A percentile compares a stretch with the other conserved stretches of the same genome.
phyloP scores from a whole-genome alignment of 2,113 vertebrate genomes.

The Pseudorasbora parva region DNA sequence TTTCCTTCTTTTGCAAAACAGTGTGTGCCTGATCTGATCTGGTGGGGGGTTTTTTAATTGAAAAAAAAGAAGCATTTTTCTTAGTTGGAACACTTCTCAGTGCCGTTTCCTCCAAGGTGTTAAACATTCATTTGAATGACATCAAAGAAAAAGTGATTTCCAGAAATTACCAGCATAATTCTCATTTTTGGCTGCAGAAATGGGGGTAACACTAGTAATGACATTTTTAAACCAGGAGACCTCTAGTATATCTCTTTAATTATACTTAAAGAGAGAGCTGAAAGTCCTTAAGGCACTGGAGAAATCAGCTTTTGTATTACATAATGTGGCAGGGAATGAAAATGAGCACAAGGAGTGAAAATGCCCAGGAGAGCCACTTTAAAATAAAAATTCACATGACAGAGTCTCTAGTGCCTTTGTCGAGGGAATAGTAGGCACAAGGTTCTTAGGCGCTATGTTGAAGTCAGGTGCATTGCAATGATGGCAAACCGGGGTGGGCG shows the following conservation, averaged over 20 bases:
- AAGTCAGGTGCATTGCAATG: background rate
- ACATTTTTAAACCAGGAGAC: conserved; percentile 27
- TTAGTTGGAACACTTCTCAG: background rate
- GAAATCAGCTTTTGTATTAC: conserved; percentile 40
- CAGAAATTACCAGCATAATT: conserved; percentile 35
- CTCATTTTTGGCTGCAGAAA: conserved; percentile 16
- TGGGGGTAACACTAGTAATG: conserved; percentile 32
- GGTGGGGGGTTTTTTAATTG: background rate
- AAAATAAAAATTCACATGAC: conserved; percentile 38
- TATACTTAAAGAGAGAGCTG: conserved; percentile 25
- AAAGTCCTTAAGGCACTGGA: conserved; percentile 17
- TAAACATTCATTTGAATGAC: background rate
- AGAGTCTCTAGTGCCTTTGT: conserved; percentile 25
- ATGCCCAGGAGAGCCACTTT: conserved; percentile 32
- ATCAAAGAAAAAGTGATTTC: conserved; percentile 28
- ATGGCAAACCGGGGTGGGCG: background rate
- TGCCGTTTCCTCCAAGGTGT: background rate
- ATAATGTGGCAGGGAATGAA: conserved; percentile 34
- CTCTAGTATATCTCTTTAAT: conserved; percentile 41
- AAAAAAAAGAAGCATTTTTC: background rate
- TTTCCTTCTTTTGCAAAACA: background rate
- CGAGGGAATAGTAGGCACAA: conserved; percentile 23
- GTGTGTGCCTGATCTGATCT: background rate
- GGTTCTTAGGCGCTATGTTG: conserved; percentile 6
- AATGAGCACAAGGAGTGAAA: conserved; percentile 25